Evolutionary conservation across 2,797 vertebrate genomes (phyloP).

Genomic region (Todus mexicanus): DNA sequence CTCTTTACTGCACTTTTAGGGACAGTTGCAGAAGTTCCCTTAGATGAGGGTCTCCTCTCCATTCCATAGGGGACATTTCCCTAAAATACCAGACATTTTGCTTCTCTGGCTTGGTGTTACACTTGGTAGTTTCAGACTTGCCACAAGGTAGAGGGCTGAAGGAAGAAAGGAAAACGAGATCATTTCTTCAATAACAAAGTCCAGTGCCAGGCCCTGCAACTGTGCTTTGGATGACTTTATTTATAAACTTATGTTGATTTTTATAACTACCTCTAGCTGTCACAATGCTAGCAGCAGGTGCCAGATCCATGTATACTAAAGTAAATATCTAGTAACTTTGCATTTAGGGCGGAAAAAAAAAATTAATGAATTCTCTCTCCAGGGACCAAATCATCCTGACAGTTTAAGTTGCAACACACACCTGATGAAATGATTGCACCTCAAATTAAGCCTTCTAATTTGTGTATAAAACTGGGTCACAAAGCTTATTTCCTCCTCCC

Average conservation of each 20-base stretch:
- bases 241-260: neutral
- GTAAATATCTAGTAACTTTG: neutral
- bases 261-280: neutral
- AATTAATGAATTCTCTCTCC: neutral
- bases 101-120: neutral
- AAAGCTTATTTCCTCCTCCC: neutral
- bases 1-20: neutral
- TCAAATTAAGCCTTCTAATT: slow-evolving; percentile 40
- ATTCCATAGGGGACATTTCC: neutral
- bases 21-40: neutral
- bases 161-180: neutral
- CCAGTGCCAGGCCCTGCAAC: neutral
- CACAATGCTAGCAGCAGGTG: slow-evolving; percentile 30
- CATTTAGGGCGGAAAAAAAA: neutral
- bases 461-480: slow-evolving; percentile 25
- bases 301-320: neutral
- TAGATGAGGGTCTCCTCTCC: neutral
- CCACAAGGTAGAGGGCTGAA: neutral
- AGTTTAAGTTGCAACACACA: slow-evolving; percentile 3
- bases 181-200: neutral
- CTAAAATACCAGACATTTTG: neutral
- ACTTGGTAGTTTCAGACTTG: neutral
- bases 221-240: neutral
- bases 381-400: neutral
- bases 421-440: slow-evolving; percentile 5